Percentiles rank a stretch among this genome's conserved stretches.
phyloP scores from a whole-genome alignment of 2,797 vertebrate genomes.

The Galaxias olidus region DNA sequence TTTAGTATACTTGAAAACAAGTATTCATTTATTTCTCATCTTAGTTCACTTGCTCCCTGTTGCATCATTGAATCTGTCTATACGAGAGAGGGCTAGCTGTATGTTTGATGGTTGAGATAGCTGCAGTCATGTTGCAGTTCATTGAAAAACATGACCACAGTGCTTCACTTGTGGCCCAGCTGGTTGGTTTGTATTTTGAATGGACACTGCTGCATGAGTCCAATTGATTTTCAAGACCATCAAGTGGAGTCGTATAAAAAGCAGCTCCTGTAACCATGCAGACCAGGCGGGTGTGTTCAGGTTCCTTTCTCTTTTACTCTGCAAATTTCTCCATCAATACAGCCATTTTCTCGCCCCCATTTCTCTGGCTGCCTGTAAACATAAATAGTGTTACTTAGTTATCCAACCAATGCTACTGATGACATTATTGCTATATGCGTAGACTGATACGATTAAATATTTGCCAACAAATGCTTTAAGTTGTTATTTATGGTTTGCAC shows the following conservation, averaged over 20 bases:
- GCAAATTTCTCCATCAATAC: constrained; percentile 45
- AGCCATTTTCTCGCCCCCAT: constrained; percentile 34
- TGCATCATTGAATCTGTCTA: constrained; percentile 61
- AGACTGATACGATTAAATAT: background rate
- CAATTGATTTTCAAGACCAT: constrained; percentile 17
- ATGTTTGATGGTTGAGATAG: too few relatives aligned
- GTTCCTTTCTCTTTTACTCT: constrained; percentile 32
- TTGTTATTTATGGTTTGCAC: too few relatives aligned
- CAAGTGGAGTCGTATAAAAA: constrained; percentile 28
- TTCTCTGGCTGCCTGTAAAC: constrained; percentile 33
- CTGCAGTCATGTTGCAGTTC: background rate
- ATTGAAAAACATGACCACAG: background rate
- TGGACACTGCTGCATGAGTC: constrained; percentile 3
- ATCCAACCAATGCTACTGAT: constrained; percentile 10
- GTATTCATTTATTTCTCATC: constrained; percentile 33
- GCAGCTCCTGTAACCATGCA: constrained; percentile 38
- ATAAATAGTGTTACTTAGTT: constrained; percentile 33
- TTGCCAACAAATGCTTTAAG: too few relatives aligned
- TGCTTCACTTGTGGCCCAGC: constrained; percentile 3
- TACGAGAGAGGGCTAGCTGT: constrained; percentile 24
- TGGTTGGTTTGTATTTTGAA: background rate
- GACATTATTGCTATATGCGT: constrained; percentile 14
- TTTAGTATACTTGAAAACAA: constrained; percentile 30
- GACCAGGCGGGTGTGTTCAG: constrained; percentile 18
- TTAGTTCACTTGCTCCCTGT: constrained; percentile 59